Conservation (phyloP, 2,888 invertebrate genomes). For the Lydus trimaculatus region DNA sequence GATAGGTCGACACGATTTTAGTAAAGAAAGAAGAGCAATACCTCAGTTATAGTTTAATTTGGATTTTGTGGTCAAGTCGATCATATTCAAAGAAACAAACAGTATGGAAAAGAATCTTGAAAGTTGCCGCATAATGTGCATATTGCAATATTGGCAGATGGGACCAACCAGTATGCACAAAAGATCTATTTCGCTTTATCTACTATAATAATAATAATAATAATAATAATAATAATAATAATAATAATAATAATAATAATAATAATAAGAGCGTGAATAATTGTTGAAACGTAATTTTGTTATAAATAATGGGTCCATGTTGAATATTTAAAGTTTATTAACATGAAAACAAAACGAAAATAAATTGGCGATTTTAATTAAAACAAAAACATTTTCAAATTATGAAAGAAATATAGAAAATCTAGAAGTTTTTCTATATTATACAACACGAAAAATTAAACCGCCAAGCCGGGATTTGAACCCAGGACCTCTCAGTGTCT, state of each 20-base stretch:
- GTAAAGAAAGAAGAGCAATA: no score
- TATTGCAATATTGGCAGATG: slow-evolving; percentile 22
- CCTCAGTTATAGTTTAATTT: no score
- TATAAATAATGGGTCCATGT: slow-evolving; percentile 32
- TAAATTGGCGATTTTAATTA: slow-evolving; percentile 6
- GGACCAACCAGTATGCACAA: slow-evolving; percentile 33
- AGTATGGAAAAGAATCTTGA: not conserved
- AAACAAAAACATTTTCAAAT: no score
- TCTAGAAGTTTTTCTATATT: no score
- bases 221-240: not conserved
- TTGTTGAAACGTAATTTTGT: slow-evolving; percentile 29
- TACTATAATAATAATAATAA: not conserved
- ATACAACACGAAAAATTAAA: no score
- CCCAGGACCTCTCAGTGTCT: no score
- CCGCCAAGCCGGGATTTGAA: no score
- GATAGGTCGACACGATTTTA: not conserved
- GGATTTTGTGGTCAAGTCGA: no score
- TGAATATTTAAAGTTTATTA: slow-evolving; percentile 34
- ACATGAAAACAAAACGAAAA: not conserved
- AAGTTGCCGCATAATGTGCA: not conserved
- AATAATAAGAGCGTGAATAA: not conserved
- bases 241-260: not conserved
- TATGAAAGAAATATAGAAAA: no score
- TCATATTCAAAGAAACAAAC: not conserved
- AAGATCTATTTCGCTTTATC: not conserved